phyloP scores from a whole-genome alignment of 2,888 invertebrate species.

The Drosophila infuscata region DNA sequence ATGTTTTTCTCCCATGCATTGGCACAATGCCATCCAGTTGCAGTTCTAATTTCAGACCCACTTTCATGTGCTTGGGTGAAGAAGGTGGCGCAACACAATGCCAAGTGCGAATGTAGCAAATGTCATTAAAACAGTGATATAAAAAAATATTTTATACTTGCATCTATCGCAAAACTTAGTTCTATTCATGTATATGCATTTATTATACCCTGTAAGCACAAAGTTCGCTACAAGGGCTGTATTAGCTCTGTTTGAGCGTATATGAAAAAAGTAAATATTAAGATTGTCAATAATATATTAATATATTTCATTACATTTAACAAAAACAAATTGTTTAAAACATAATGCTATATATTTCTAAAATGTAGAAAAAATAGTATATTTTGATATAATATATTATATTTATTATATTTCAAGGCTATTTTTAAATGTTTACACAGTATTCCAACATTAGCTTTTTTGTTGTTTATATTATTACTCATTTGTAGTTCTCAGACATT shows the following conservation, averaged over 20 bases:
- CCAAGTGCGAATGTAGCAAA: conserved; percentile 73
- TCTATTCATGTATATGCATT: conserved; percentile 35
- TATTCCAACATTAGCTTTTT: rapidly evolving
- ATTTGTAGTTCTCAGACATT: neutral
- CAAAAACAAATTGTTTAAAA: neutral
- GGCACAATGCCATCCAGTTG: conserved; percentile 34
- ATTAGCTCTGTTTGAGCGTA: neutral
- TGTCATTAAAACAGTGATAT: conserved; percentile 78
- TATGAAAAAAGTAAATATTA: neutral
- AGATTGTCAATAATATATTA: neutral
- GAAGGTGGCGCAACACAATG: conserved; percentile 29
- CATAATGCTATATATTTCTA: too few relatives aligned
- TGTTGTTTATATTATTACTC: neutral
- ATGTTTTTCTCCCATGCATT: conserved; percentile 7
- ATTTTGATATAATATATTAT: neutral
- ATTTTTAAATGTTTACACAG: neutral
- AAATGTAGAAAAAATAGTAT: neutral
- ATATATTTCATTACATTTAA: neutral
- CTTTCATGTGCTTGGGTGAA: conserved; percentile 3
- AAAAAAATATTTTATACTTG: conserved; percentile 73
- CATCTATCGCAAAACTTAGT: conserved; percentile 42
- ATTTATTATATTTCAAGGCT: neutral
- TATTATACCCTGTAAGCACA: conserved; percentile 17
- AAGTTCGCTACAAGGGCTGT: neutral
- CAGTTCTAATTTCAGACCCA: conserved; percentile 29